These are phyloP conservation scores for Bufotes viridis DNA, from an alignment of 2,797 vertebrate species.

Conservation along the genomic window DNA sequence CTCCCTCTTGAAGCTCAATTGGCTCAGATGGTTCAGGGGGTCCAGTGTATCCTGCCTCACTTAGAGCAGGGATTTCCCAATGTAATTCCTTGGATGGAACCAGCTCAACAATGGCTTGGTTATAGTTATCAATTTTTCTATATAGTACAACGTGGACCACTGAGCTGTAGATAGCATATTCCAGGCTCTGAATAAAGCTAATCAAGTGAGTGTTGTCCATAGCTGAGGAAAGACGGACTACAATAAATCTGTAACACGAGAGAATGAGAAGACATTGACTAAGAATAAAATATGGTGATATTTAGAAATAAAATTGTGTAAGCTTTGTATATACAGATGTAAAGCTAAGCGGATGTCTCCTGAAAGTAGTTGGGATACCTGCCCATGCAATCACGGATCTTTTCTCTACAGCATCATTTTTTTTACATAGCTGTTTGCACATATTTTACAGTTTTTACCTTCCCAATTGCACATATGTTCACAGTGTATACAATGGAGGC, in stretches of 20 bases:
- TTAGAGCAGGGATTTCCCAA: slow-evolving; percentile 75
- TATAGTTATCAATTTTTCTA: slow-evolving; percentile 72
- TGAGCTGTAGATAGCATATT: slow-evolving; percentile 73
- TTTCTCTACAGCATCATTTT: neutral
- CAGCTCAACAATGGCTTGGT: slow-evolving; percentile 71
- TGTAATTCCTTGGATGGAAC: slow-evolving; percentile 79
- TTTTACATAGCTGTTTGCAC: too few relatives aligned
- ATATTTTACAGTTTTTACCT: too few relatives aligned
- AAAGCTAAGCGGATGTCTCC: neutral
- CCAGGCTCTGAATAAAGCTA: slow-evolving; percentile 79
- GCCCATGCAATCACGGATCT: neutral
- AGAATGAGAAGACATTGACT: neutral
- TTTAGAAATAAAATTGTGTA: neutral
- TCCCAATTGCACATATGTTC: too few relatives aligned
- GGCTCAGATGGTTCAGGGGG: slow-evolving; percentile 75
- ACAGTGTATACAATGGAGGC: too few relatives aligned
- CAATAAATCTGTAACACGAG: slow-evolving; percentile 77
- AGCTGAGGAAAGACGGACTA: slow-evolving; percentile 75
- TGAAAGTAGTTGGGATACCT: neutral
- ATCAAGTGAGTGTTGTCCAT: slow-evolving; percentile 71
- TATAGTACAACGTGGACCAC: slow-evolving; percentile 77
- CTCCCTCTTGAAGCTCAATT: slow-evolving; percentile 82
- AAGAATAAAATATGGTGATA: neutral
- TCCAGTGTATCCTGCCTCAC: slow-evolving; percentile 73
- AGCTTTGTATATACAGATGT: neutral